Conservation (phyloP, 2,797 vertebrate species). For the Cirrhinus mrigala region DNA sequence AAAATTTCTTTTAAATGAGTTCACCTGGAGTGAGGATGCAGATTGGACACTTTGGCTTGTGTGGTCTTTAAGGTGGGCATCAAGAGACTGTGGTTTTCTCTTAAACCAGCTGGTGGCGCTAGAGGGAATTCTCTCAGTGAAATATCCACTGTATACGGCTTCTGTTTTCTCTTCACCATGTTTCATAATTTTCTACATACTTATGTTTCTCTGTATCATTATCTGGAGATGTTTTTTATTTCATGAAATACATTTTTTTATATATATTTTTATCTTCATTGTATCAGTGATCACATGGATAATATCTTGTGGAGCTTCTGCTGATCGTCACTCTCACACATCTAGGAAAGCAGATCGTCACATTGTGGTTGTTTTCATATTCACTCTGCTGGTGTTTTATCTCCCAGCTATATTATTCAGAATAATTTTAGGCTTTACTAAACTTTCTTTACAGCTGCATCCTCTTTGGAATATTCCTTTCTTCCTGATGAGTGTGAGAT, state of each 20-base stretch:
- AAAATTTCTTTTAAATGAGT: too few relatives aligned
- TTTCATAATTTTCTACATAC: not conserved
- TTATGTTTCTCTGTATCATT: not conserved
- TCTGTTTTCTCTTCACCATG: not conserved
- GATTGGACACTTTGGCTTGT: accelerated
- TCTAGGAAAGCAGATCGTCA: not conserved
- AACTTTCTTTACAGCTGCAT: too few relatives aligned
- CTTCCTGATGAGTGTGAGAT: too few relatives aligned
- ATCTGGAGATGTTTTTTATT: not conserved
- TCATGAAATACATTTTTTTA: accelerated
- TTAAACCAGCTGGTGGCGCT: not conserved
- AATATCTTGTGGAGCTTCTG: not conserved
- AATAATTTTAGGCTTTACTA: not conserved
- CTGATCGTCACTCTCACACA: not conserved
- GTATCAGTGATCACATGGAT: not conserved
- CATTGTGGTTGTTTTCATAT: not conserved
- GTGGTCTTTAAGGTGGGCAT: not conserved
- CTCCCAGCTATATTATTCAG: too few relatives aligned
- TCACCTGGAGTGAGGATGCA: not conserved
- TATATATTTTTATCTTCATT: not conserved
- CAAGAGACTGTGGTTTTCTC: not conserved
- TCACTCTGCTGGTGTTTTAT: not conserved
- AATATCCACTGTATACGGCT: not conserved
- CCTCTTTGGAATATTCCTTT: too few relatives aligned
- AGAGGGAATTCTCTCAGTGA: not conserved